phyloP scores from a whole-genome alignment of 2,888 invertebrate species.

The Hirtodrosophila histrioides region DNA sequence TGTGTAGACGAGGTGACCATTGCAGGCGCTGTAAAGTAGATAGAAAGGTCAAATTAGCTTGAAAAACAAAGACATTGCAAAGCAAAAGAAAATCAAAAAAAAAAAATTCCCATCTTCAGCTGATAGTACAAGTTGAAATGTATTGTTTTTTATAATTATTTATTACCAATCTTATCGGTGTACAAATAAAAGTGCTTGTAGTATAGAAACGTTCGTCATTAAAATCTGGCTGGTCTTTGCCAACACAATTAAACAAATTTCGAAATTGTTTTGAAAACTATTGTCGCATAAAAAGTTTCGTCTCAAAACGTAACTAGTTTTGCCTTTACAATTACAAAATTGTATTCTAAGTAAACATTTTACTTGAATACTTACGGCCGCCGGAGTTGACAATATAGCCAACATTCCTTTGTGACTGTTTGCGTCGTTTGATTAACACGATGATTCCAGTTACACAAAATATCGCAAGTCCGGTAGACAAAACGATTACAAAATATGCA shows the following conservation, averaged over 20 bases:
- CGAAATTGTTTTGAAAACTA: no score
- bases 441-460: constrained; percentile 16
- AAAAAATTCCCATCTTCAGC: not conserved
- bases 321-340: no score
- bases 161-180: no score
- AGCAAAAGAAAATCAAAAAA: not conserved
- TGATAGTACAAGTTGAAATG: not conserved
- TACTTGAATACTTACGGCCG: constrained; percentile 8
- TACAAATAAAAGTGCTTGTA: no score
- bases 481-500: constrained; percentile 12
- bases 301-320: no score
- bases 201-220: no score
- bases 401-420: constrained; percentile 4
- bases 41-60: not conserved
- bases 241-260: no score
- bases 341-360: no score
- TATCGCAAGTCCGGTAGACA: constrained; percentile 13
- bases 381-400: constrained; percentile 34
- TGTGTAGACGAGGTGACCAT: constrained; percentile 4
- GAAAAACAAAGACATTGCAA: not conserved
- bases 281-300: no score
- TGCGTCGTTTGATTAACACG: constrained; percentile 4
- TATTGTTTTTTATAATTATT: no score
- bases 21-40: constrained; percentile 4
- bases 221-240: no score